Evolutionary conservation across 2,113 vertebrate species (phyloP).

Genomic region (Pseudorectes ferrugineus): DNA sequence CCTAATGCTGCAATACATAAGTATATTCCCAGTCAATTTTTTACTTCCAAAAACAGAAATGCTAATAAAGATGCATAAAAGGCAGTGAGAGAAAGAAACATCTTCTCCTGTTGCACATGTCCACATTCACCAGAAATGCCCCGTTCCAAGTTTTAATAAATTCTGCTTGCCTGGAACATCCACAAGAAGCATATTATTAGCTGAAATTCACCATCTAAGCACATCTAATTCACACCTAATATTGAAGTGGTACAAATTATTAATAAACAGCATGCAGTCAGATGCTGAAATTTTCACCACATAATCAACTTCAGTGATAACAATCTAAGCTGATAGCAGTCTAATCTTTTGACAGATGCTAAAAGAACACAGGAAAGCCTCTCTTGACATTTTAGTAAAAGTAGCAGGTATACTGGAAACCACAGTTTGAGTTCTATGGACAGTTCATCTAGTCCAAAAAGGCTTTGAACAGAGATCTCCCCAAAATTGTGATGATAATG

Average conservation of each 20-base stretch:
- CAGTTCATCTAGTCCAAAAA: neutral
- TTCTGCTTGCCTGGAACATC: neutral
- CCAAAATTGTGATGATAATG: neutral
- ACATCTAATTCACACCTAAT: too few species aligned
- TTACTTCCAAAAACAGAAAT: neutral
- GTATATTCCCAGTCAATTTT: neutral
- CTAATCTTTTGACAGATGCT: neutral
- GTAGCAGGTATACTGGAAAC: neutral
- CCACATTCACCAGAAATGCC: neutral
- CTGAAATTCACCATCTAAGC: neutral
- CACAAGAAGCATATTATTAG: neutral
- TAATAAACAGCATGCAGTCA: neutral
- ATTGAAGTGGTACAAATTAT: neutral
- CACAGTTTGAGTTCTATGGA: neutral
- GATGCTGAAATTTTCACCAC: neutral
- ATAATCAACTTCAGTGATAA: neutral
- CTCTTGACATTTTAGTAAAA: neutral
- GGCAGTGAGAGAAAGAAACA: neutral
- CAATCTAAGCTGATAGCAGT: neutral
- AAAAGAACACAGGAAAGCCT: neutral
- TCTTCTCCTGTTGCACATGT: neutral
- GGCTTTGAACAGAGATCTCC: neutral
- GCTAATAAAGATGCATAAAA: neutral
- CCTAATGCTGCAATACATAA: neutral
- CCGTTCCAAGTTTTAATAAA: neutral